A percentile compares a stretch with the other conserved stretches of the same genome.
Evolutionary conservation across 2,113 vertebrate genomes (phyloP).

Genomic region (Elachura formosa): DNA sequence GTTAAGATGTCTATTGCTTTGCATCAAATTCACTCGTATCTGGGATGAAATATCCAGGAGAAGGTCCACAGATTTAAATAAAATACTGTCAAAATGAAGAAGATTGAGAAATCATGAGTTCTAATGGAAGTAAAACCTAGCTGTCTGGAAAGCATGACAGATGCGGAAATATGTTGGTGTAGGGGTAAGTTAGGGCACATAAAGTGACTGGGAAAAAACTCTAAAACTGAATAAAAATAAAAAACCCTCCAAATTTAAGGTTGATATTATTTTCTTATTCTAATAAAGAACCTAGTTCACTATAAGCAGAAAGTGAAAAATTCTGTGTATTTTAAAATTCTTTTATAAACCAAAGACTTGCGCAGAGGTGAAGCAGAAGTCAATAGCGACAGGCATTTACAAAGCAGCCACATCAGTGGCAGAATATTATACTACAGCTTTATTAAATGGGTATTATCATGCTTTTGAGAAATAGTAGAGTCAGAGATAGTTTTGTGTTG

Average conservation of each 20-base stretch:
- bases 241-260: not conserved
- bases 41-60: not conserved
- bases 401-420: not conserved
- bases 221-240: not conserved
- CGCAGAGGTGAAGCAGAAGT: not conserved
- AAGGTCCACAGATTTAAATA: not conserved
- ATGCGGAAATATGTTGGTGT: not conserved
- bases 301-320: not conserved
- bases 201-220: not conserved
- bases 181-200: not conserved
- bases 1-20: not conserved
- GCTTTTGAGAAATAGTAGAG: not conserved
- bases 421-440: not conserved
- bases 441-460: not conserved
- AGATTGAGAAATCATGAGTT: not conserved
- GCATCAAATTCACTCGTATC: not conserved
- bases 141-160: not conserved
- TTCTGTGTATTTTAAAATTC: not conserved
- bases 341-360: not conserved
- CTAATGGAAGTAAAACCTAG: not conserved
- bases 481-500: not conserved
- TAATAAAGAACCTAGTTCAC: not conserved
- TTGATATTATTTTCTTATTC: not conserved
- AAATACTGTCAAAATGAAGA: not conserved
- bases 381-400: not conserved